Conservation (phyloP, 2,888 invertebrate species). For the Mystacides longicornis region DNA sequence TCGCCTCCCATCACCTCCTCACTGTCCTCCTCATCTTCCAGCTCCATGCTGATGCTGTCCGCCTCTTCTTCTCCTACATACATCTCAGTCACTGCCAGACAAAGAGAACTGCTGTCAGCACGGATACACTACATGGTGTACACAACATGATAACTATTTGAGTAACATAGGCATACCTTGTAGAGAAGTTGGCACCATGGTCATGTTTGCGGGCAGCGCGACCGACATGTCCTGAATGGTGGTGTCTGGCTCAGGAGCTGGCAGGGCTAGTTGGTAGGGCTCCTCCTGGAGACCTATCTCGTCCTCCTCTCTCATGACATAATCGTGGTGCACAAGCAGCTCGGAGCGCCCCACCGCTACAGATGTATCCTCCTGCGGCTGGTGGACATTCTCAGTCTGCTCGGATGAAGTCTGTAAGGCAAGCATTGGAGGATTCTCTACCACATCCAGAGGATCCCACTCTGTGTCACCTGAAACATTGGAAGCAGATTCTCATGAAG, state of each 20-base stretch:
- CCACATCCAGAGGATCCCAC: slow-evolving; percentile 59
- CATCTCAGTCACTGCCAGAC: neutral
- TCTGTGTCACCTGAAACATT: slow-evolving; percentile 56
- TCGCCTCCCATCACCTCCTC: slow-evolving; percentile 30
- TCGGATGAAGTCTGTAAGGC: neutral
- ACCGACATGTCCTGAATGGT: slow-evolving; percentile 35
- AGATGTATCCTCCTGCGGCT: slow-evolving; percentile 25
- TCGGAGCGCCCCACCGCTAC: slow-evolving; percentile 9
- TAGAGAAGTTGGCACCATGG: slow-evolving; percentile 30
- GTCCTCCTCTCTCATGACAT: slow-evolving; percentile 23
- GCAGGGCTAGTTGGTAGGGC: slow-evolving; percentile 27
- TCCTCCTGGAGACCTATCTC: slow-evolving; percentile 22
- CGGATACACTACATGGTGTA: neutral
- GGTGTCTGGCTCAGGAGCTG: slow-evolving; percentile 28
- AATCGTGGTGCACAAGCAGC: slow-evolving; percentile 19
- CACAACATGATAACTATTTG: neutral
- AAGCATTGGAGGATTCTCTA: slow-evolving; percentile 7
- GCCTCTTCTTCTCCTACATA: neutral
- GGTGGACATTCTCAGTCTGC: slow-evolving; percentile 4
- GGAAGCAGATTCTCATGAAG: neutral
- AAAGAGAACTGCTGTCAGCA: too few species aligned
- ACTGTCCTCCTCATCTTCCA: slow-evolving; percentile 32
- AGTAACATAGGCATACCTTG: slow-evolving; percentile 17
- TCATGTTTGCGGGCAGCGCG: slow-evolving; percentile 39
- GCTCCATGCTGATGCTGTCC: slow-evolving; percentile 33